Evolutionary conservation across 2,113 vertebrate genomes (phyloP), one percentile per base, ranked within the genome.

Genomic region (Coregonus clupeaformis): DNA sequence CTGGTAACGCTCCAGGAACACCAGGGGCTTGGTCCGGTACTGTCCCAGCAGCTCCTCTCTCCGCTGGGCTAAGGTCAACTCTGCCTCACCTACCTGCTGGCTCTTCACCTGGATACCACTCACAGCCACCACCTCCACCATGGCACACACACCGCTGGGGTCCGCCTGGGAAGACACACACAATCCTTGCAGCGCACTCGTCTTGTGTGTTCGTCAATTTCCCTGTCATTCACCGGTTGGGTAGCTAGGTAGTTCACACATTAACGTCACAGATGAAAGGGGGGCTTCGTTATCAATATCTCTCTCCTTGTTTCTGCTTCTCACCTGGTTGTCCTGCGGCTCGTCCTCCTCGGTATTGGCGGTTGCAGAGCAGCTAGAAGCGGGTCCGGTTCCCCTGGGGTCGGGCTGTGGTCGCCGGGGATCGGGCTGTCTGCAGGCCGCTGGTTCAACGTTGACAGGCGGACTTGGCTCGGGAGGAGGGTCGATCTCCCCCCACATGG

Each of bases 1-100:
- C 79, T 94, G 94, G 84, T 96, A 98, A 18, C 95, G 92, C 89
- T 98, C 96, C 77, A 98, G 89, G 88, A 98, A 98, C 68, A 97
- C 93, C 80, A 96, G 87, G 0, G 96, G 95, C 72, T 91, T 95
- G 71, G 89, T 87, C 0, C 52, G 87, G 86, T 94, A 98, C 75
- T 96, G 93, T 5, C 90, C 86, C 77, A 91, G 74, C 22, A 98
- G 90, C 82, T 95, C 91, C 49, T 88, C 73, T 79, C 88, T 84
- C 69, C 95, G 95, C 90, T 98, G 88, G 1, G 77, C 80, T 24
- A 92, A 75, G 0, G 90, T 95, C 65, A 98, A 89, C 27, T 96
- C 96, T 0, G 94, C 94, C 1, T 98, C 96, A 0, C 93, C 96
- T 4, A 94, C 87, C 90, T 98, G 96, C 84, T 98, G 96, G 88